These are phyloP conservation scores for Rallus crepitans DNA, from an alignment of 2,797 vertebrate genomes.

Conservation along the genomic window DNA sequence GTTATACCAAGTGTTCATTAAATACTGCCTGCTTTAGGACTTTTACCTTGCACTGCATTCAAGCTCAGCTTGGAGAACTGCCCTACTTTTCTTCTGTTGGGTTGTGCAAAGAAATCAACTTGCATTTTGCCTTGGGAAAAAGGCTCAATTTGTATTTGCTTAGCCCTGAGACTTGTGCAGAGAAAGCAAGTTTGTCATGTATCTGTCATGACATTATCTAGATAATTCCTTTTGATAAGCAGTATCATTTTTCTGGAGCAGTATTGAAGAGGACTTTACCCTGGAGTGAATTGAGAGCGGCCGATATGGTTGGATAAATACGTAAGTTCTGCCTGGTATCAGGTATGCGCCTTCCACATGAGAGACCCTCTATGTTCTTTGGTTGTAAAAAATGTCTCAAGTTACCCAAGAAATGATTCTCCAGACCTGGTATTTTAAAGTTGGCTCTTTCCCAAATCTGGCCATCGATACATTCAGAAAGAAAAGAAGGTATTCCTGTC, in stretches of 20 bases:
- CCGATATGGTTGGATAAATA: constrained; percentile 31
- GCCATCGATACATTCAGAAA: not conserved
- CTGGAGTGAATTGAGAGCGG: constrained; percentile 34
- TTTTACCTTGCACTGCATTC: not conserved
- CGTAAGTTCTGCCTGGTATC: not conserved
- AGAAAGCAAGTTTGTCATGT: constrained; percentile 54
- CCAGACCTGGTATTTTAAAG: not conserved
- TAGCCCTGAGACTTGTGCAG: constrained; percentile 33
- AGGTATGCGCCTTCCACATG: not conserved
- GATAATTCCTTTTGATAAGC: constrained; percentile 68
- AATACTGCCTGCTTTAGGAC: not conserved
- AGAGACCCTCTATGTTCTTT: not conserved
- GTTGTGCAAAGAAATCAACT: not conserved
- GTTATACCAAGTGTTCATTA: not conserved
- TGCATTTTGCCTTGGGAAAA: constrained; percentile 57
- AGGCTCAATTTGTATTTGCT: constrained; percentile 49
- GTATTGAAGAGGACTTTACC: constrained; percentile 35
- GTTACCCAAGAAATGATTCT: not conserved
- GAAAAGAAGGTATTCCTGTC: not conserved
- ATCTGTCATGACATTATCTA: constrained; percentile 54
- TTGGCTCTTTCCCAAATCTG: not conserved
- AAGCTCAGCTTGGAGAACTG: not conserved
- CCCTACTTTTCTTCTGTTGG: constrained; percentile 51
- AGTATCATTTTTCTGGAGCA: constrained; percentile 43
- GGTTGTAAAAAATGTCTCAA: not conserved